A percentile compares a stretch with the other conserved stretches of the same genome.
Conservation (phyloP, 2,797 vertebrate species). For the Chloroceryle inda region DNA sequence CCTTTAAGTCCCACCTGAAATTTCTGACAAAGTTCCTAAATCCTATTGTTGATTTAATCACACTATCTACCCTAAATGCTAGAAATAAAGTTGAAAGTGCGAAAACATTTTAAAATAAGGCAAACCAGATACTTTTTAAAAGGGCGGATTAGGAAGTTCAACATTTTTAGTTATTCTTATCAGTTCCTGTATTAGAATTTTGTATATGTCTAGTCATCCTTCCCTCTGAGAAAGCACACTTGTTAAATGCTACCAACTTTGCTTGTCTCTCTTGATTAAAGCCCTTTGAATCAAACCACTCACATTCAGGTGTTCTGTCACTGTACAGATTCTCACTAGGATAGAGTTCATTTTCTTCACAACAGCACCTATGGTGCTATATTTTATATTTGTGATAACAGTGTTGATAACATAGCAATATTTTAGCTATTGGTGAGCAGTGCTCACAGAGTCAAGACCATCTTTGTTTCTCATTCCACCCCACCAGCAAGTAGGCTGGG, state of each 20-base stretch:
- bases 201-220: neutral
- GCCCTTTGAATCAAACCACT: neutral
- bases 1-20: neutral
- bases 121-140: neutral
- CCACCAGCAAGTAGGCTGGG: neutral
- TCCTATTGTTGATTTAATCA: neutral
- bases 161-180: neutral
- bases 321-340: neutral
- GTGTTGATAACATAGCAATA: neutral
- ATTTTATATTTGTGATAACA: neutral
- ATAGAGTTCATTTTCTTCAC: neutral
- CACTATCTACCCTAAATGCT: neutral
- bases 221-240: neutral
- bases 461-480: neutral
- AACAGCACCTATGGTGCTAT: neutral
- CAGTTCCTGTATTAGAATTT: neutral
- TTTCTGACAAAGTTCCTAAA: neutral
- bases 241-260: fast-evolving
- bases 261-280: neutral
- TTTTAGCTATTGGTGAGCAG: neutral
- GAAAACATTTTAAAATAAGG: neutral
- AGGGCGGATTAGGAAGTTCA: neutral
- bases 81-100: neutral
- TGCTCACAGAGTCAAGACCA: neutral
- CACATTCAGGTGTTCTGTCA: neutral